phyloP scores from a whole-genome alignment of 2,888 invertebrate species.

The Microplitis deprimator region DNA sequence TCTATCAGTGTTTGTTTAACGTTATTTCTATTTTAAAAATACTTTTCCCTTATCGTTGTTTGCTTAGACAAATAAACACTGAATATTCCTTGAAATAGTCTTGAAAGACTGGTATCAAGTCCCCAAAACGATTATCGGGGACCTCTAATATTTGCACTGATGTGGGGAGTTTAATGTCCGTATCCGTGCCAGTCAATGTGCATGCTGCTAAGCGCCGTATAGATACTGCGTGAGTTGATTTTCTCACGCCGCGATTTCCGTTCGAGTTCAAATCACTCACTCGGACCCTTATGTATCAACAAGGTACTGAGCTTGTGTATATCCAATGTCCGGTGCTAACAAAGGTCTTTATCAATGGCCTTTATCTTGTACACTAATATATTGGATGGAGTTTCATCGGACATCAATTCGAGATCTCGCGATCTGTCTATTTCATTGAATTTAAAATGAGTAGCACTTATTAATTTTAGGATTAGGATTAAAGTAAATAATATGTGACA shows the following conservation, averaged over 20 bases:
- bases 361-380: slow-evolving; percentile 9
- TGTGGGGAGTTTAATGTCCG: slow-evolving; percentile 65
- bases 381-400: background rate
- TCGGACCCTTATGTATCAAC: slow-evolving; percentile 27
- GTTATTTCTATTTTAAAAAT: background rate
- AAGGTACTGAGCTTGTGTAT: slow-evolving; percentile 15
- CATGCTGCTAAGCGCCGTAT: slow-evolving; percentile 41
- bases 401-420: background rate
- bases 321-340: slow-evolving; percentile 25
- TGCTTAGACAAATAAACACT: background rate
- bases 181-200: slow-evolving; percentile 69
- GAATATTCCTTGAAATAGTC: background rate
- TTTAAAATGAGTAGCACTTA: background rate
- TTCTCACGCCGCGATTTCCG: slow-evolving; percentile 66
- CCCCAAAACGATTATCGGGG: slow-evolving; percentile 9
- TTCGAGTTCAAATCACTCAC: slow-evolving; percentile 43
- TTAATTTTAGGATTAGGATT: slow-evolving; percentile 18
- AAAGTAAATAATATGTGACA: slow-evolving; percentile 22
- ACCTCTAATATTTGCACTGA: slow-evolving; percentile 54
- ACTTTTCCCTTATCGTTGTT: background rate
- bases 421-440: background rate
- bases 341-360: slow-evolving; percentile 18
- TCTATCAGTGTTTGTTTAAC: background rate
- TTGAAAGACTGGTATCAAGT: background rate
- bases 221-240: slow-evolving; percentile 53